Conservation (phyloP, 2,113 vertebrate species). For the Gallinago media region DNA sequence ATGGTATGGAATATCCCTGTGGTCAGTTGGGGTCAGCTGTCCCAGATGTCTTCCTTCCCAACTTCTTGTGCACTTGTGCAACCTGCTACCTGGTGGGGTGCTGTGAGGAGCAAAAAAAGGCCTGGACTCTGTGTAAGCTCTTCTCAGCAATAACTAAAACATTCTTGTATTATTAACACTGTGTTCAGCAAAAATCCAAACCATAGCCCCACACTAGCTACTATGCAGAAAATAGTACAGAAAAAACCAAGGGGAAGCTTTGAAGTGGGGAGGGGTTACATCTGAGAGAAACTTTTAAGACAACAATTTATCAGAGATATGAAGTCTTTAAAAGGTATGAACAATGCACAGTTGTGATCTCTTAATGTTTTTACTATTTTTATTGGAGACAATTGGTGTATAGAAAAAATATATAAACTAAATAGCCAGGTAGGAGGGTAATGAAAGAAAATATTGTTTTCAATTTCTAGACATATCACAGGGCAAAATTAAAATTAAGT, state of each 20-base stretch:
- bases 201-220: background rate
- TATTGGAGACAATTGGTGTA: background rate
- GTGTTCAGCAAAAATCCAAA: background rate
- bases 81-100: background rate
- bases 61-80: background rate
- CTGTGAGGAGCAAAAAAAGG: background rate
- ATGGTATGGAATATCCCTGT: background rate
- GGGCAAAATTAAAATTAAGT: background rate
- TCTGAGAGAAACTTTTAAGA: background rate
- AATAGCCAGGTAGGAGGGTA: background rate
- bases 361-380: background rate
- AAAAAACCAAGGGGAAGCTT: background rate
- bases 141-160: background rate
- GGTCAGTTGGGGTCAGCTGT: background rate
- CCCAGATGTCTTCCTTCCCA: background rate
- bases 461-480: background rate
- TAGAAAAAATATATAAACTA: background rate
- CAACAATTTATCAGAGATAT: background rate
- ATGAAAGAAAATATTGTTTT: background rate
- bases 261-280: background rate
- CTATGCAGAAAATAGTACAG: background rate
- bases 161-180: background rate
- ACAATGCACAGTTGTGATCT: conserved; percentile 18
- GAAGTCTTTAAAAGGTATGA: background rate
- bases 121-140: background rate